A percentile compares a stretch with the other conserved stretches of the same genome.
Evolutionary conservation across 2,113 vertebrate genomes (phyloP).

Genomic region (Gymnocephalus cernua): DNA sequence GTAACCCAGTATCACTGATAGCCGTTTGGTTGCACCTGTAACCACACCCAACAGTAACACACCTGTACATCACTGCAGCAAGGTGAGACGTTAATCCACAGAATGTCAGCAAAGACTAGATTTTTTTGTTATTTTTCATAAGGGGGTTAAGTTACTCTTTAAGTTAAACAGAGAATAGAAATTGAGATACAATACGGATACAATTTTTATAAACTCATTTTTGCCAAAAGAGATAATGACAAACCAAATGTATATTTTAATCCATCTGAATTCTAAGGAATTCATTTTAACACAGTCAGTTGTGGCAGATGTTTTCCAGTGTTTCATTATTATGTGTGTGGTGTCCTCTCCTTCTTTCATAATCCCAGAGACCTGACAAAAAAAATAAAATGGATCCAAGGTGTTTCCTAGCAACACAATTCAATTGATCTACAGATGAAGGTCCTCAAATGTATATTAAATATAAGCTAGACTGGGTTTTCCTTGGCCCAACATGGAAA

Average conservation of each 20-base stretch:
- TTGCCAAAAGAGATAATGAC: too few relatives aligned
- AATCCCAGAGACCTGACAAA: background rate
- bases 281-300: background rate
- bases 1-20: too few relatives aligned
- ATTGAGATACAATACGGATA: too few relatives aligned
- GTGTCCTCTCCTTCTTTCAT: background rate
- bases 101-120: conserved; percentile 19
- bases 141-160: background rate
- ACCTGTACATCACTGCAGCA: background rate
- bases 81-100: background rate
- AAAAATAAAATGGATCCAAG: too few relatives aligned
- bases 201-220: background rate
- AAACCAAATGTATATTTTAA: background rate
- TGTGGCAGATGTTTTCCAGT: background rate
- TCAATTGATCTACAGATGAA: background rate
- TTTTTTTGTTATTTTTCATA: background rate
- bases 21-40: background rate
- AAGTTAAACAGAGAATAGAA: background rate
- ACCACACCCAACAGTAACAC: background rate
- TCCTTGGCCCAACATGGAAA: background rate
- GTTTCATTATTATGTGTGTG: too few relatives aligned
- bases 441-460: background rate
- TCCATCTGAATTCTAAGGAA: background rate
- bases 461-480: background rate
- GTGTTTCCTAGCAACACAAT: background rate